Percentiles rank a stretch among this genome's conserved stretches.
phyloP scores from a whole-genome alignment of 2,888 invertebrate species.

The Rhopalosiphum nymphaeae region DNA sequence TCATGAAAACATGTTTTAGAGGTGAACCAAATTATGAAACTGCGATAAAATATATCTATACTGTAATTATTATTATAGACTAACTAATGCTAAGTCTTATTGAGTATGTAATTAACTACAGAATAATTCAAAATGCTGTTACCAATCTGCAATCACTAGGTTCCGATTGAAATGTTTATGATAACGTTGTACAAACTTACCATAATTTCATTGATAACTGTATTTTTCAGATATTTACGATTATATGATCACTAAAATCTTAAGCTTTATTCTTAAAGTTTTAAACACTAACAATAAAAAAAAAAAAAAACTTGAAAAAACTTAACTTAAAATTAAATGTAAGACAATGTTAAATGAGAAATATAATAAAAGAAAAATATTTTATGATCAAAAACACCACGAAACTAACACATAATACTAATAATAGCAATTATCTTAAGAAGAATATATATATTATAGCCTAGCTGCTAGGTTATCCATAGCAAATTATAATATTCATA shows the following conservation, averaged over 20 bases:
- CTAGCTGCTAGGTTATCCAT: too few relatives aligned
- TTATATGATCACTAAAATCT: background rate
- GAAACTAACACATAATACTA: background rate
- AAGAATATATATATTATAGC: background rate
- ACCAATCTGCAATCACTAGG: background rate
- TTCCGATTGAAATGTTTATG: background rate
- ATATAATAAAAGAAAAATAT: background rate
- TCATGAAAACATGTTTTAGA: background rate
- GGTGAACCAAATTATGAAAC: background rate
- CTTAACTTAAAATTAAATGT: background rate
- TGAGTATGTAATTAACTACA: background rate
- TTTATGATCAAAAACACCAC: background rate
- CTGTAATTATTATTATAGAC: background rate
- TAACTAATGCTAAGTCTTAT: background rate
- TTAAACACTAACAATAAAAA: too few relatives aligned
- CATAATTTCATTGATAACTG: background rate
- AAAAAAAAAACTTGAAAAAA: background rate
- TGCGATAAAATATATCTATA: background rate
- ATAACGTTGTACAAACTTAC: background rate
- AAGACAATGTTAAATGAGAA: too few relatives aligned
- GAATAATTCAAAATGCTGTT: background rate
- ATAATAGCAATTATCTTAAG: background rate
- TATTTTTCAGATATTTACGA: background rate
- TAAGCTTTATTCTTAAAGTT: background rate
- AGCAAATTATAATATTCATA: background rate